Evolutionary conservation across 2,797 vertebrate genomes (phyloP).

Genomic region (Crenichthys baileyi): DNA sequence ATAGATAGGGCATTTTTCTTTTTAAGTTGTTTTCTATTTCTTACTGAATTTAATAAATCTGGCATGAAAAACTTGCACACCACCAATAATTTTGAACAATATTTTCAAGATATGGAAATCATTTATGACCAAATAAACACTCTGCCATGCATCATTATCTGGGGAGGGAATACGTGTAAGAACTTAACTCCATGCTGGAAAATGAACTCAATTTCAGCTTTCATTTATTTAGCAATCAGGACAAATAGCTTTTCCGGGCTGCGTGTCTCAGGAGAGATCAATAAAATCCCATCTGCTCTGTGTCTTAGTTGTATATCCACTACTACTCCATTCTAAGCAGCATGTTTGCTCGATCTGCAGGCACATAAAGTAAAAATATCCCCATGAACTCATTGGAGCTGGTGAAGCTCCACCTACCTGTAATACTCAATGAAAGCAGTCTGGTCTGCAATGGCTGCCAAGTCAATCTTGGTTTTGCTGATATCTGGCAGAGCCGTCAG

Average conservation of each 20-base stretch:
- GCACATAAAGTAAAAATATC: conserved; percentile 24
- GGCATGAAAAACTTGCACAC: background rate
- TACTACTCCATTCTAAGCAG: conserved; percentile 24
- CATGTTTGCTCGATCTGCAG: conserved; percentile 31
- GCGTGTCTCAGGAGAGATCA: conserved; percentile 45
- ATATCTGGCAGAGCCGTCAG: conserved; percentile 85
- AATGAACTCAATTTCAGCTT: conserved; percentile 60
- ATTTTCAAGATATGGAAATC: conserved; percentile 32
- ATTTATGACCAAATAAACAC: conserved; percentile 50
- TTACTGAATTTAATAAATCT: background rate
- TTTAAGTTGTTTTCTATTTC: too few relatives aligned
- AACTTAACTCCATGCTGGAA: conserved; percentile 36
- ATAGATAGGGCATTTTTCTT: too few relatives aligned
- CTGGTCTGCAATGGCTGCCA: conserved; percentile 79
- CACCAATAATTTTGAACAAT: conserved; percentile 40
- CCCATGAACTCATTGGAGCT: conserved; percentile 8
- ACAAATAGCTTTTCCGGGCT: conserved; percentile 61
- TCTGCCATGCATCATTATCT: conserved; percentile 30
- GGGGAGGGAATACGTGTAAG: conserved; percentile 21
- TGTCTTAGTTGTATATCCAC: conserved; percentile 40
- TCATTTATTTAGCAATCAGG: conserved; percentile 63
- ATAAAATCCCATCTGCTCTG: conserved; percentile 60
- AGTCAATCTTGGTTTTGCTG: conserved; percentile 74
- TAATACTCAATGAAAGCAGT: conserved; percentile 86
- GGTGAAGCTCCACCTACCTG: conserved; percentile 78